A percentile compares a stretch with the other conserved stretches of the same genome.
phyloP scores from a whole-genome alignment of 2,888 invertebrate species.

The Morinoia aosen region DNA sequence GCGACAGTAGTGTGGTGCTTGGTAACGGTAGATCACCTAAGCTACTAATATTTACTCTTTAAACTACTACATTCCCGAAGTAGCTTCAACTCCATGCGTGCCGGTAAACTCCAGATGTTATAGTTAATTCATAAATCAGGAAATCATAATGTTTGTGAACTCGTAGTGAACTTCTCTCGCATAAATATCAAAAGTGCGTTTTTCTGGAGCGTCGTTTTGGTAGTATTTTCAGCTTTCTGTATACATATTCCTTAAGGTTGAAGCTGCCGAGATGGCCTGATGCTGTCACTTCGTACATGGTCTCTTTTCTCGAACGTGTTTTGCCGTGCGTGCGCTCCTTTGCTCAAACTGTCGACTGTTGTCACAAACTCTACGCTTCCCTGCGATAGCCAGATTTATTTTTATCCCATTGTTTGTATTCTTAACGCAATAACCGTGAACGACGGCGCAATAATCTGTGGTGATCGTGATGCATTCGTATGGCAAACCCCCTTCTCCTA shows the following conservation, averaged over 20 bases:
- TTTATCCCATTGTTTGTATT: background rate
- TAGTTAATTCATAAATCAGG: background rate
- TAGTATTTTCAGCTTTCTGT: background rate
- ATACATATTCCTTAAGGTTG: background rate
- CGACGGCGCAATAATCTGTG: background rate
- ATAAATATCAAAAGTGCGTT: background rate
- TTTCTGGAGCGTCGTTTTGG: background rate
- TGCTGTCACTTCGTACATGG: background rate
- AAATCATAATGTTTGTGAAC: background rate
- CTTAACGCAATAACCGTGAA: background rate
- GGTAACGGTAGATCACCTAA: background rate
- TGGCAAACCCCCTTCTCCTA: background rate
- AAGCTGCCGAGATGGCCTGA: background rate
- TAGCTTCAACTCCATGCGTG: background rate
- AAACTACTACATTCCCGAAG: background rate
- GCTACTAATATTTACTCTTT: background rate
- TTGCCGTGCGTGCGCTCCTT: background rate
- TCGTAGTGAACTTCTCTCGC: background rate
- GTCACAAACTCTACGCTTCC: background rate
- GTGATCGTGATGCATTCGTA: background rate
- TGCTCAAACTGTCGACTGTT: background rate
- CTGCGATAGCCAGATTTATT: background rate
- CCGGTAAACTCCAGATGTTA: background rate
- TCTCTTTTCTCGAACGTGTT: background rate
- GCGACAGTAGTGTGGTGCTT: background rate